These are phyloP conservation scores for Cecidostiba fungosa DNA, from an alignment of 2,888 invertebrate species.

Conservation along the genomic window DNA sequence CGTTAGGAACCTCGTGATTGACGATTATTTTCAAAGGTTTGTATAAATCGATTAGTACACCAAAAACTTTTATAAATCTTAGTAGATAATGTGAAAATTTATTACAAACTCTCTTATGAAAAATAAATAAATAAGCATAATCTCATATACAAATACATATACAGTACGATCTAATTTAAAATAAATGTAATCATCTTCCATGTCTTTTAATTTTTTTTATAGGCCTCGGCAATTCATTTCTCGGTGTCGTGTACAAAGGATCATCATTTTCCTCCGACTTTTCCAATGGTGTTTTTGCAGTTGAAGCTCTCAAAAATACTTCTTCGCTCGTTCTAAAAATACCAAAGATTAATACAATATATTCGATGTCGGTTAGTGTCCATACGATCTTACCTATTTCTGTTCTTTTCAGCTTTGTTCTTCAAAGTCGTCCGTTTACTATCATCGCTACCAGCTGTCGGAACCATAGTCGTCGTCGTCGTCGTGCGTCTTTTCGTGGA, in stretches of 20 bases:
- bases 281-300: neutral
- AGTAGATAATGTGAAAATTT: neutral
- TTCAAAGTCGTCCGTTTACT: no score
- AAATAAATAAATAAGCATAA: conserved; percentile 10
- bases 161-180: neutral
- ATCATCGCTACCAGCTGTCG: neutral
- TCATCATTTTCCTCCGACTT: neutral
- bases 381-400: neutral
- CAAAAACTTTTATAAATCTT: neutral
- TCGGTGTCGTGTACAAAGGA: neutral
- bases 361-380: neutral
- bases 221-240: conserved; percentile 51
- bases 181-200: neutral
- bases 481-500: neutral
- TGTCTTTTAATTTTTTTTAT: conserved; percentile 17
- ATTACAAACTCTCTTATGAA: neutral
- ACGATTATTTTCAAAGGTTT: no score
- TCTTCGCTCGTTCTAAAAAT: conserved; percentile 29
- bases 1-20: no score
- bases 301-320: neutral
- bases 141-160: neutral
- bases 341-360: neutral
- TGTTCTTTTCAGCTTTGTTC: neutral
- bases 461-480: neutral
- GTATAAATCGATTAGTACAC: no score